Evolutionary conservation across 2,113 vertebrate species (phyloP).

Genomic region (Gavia stellata): DNA sequence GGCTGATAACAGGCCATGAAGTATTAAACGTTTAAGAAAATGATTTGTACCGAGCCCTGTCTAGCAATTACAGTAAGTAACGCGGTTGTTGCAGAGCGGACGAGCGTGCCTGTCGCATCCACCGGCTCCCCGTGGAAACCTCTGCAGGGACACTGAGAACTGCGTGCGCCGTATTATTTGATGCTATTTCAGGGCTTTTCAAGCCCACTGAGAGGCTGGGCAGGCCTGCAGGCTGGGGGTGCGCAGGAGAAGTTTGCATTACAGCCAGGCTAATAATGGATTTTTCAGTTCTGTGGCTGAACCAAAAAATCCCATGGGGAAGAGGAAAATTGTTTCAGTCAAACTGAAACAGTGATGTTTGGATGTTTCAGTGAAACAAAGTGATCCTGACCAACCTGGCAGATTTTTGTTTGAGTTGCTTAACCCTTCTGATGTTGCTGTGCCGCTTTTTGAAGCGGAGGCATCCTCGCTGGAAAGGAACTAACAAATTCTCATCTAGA

Average conservation of each 20-base stretch:
- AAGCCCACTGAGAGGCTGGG: not conserved
- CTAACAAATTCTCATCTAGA: not conserved
- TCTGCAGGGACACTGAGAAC: not conserved
- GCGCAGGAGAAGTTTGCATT: not conserved
- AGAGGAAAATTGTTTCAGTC: slow-evolving; percentile 12
- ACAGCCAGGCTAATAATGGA: slow-evolving; percentile 40
- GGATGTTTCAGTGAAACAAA: not conserved
- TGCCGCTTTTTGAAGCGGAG: not conserved
- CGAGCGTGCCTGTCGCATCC: not conserved
- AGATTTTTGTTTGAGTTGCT: not conserved
- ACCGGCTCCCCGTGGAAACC: not conserved
- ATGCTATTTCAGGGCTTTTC: not conserved
- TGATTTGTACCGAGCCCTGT: not conserved
- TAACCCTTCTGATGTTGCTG: not conserved
- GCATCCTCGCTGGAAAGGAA: not conserved
- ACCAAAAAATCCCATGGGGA: slow-evolving; percentile 1
- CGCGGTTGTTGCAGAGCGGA: not conserved
- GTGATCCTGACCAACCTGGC: not conserved
- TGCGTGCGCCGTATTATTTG: not conserved
- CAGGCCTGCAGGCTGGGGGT: not conserved
- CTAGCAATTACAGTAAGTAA: not conserved
- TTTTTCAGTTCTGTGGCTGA: slow-evolving; percentile 44
- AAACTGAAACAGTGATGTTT: not conserved
- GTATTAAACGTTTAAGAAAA: not conserved
- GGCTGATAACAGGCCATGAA: not conserved